These are phyloP conservation scores for Larimichthys polyactis DNA, from an alignment of 2,113 vertebrate genomes.

Conservation along the genomic window DNA sequence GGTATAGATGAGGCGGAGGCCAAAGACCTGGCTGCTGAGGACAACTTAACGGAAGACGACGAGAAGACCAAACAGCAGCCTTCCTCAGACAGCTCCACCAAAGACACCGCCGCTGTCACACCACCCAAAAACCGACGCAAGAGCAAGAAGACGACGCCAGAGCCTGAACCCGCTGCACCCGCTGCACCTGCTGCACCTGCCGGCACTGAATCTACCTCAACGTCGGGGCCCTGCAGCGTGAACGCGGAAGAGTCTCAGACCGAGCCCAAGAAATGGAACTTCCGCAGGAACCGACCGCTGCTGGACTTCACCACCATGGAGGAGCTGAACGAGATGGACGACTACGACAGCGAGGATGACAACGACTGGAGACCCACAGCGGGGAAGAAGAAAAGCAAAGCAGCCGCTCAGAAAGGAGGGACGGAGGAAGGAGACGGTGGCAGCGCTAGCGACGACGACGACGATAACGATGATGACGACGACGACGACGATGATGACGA, in stretches of 20 bases:
- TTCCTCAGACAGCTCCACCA: conserved; percentile 87
- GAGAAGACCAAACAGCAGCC: conserved; percentile 80
- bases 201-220: conserved; percentile 23
- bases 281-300: conserved; percentile 93
- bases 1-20: conserved; percentile 81
- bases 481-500: conserved; percentile 86
- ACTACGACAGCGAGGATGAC: conserved; percentile 98
- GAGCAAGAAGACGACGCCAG: conserved; percentile 83
- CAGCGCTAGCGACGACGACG: conserved; percentile 79
- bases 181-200: not conserved
- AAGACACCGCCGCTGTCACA: conserved; percentile 80
- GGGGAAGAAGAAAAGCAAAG: conserved; percentile 90
- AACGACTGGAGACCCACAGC: conserved; percentile 96
- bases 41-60: conserved; percentile 85
- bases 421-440: conserved; percentile 89
- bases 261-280: conserved; percentile 98
- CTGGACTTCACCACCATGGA: conserved; percentile 98
- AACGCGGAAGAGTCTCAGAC: conserved; percentile 85
- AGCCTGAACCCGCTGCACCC: conserved; percentile 67
- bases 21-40: conserved; percentile 83
- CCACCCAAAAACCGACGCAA: conserved; percentile 74
- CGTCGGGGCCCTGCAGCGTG: conserved; percentile 11
- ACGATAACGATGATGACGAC: conserved; percentile 86
- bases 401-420: conserved; percentile 85
- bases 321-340: conserved; percentile 97